phyloP scores from a whole-genome alignment of 1,140 invertebrate species.

The Nebria ingens region DNA sequence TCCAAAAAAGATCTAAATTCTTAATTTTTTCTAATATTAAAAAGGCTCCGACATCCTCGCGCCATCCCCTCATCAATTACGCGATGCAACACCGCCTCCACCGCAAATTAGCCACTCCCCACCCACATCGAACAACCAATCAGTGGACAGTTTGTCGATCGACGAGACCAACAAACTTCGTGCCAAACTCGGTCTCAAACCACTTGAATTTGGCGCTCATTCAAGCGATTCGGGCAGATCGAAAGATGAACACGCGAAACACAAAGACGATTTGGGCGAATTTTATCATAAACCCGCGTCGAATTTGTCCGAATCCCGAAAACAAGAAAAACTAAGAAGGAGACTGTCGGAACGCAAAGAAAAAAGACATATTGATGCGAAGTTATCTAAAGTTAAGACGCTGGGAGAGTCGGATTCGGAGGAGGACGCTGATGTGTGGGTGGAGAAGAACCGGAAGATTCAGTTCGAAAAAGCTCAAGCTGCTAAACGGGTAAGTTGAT shows the following conservation, averaged over 20 bases:
- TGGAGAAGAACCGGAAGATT: constrained; percentile 65
- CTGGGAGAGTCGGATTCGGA: constrained; percentile 65
- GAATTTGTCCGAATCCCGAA: constrained; percentile 65
- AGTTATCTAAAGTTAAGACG: constrained; percentile 53
- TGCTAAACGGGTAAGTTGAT: constrained; percentile 62
- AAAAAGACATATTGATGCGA: constrained; percentile 68
- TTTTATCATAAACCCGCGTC: constrained; percentile 88
- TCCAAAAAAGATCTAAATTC: no score
- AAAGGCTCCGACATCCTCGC: constrained; percentile 29
- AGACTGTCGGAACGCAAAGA: constrained; percentile 67
- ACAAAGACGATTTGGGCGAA: constrained; percentile 76
- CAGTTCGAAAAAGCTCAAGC: constrained; percentile 78
- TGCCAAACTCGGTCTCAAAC: constrained; percentile 88
- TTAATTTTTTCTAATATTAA: constrained; percentile 25
- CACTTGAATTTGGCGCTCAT: constrained; percentile 57
- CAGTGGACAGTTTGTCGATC: constrained; percentile 60
- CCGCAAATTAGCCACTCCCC: constrained; percentile 23
- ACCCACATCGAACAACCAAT: constrained; percentile 21
- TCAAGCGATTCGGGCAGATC: constrained; percentile 25
- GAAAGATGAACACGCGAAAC: constrained; percentile 40
- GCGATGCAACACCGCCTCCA: constrained; percentile 33
- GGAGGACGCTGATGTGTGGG: constrained; percentile 66
- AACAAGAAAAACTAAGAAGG: constrained; percentile 72
- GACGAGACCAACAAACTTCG: constrained; percentile 87
- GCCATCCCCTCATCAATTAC: constrained; percentile 31